Conservation (phyloP, 2,113 vertebrate genomes). For the Furnarius figulus region DNA sequence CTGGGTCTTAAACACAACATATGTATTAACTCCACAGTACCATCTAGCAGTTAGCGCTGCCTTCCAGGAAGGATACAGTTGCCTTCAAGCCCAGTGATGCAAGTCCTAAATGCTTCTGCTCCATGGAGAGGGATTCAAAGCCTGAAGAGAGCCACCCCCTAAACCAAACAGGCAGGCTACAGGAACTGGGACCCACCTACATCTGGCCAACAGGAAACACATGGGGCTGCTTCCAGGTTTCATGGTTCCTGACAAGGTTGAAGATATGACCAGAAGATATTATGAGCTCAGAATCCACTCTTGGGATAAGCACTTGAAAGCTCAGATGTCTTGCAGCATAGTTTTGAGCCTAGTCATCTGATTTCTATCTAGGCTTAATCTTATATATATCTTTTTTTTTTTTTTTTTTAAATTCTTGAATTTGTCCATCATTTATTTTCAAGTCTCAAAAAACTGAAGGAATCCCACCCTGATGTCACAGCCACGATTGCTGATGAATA, state of each 20-base stretch:
- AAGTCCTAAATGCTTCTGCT: not conserved
- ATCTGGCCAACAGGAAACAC: not conserved
- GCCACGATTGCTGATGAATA: not conserved
- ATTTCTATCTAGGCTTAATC: not conserved
- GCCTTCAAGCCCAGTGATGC: not conserved
- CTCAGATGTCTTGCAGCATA: not conserved
- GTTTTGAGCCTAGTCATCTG: not conserved
- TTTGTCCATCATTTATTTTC: not conserved
- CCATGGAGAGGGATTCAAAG: not conserved
- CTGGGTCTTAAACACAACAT: fast-evolving
- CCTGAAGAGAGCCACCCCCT: not conserved
- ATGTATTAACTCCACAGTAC: not conserved
- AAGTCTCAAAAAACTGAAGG: not conserved
- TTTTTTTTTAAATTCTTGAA: not conserved
- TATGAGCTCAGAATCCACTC: not conserved
- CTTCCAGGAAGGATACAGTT: not conserved
- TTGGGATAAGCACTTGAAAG: not conserved
- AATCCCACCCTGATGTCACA: not conserved
- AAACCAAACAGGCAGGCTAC: not conserved
- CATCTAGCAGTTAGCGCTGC: not conserved
- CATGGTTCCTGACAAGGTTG: not conserved
- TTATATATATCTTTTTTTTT: not conserved
- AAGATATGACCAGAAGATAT: not conserved
- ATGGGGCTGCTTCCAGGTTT: not conserved
- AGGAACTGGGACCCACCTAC: fast-evolving